phyloP scores from a whole-genome alignment of 2,888 invertebrate genomes.

The Synanthedon formicaeformis region DNA sequence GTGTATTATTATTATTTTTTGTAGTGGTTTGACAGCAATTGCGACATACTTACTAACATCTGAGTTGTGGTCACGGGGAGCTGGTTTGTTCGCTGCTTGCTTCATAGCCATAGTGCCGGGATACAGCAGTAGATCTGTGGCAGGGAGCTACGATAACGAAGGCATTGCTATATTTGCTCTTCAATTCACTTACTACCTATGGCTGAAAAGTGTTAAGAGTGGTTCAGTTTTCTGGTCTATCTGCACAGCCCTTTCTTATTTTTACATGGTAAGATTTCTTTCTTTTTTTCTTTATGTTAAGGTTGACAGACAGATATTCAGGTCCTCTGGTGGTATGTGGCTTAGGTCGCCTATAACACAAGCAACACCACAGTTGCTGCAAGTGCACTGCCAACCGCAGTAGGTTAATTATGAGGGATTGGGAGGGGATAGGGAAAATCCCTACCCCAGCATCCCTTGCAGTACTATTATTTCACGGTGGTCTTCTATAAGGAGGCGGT shows the following conservation, averaged over 20 bases:
- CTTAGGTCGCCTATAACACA: background rate
- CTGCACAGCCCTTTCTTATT: slow-evolving; percentile 94
- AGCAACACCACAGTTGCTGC: too few species aligned
- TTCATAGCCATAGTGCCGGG: slow-evolving; percentile 99
- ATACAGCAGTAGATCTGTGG: slow-evolving; percentile 98
- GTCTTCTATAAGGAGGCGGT: too few species aligned
- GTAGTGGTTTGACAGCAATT: slow-evolving; percentile 96
- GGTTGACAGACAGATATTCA: too few species aligned
- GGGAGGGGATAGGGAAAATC: too few species aligned
- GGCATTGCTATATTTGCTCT: slow-evolving; percentile 99
- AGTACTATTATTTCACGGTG: too few species aligned
- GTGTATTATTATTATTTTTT: slow-evolving; percentile 17
- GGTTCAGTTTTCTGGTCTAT: slow-evolving; percentile 98
- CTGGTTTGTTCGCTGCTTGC: slow-evolving; percentile 97
- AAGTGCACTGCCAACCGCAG: too few species aligned
- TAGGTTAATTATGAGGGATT: too few species aligned
- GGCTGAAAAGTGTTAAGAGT: slow-evolving; percentile 98
- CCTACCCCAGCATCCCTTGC: too few species aligned
- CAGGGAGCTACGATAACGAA: slow-evolving; percentile 99
- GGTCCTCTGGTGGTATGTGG: background rate
- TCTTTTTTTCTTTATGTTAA: background rate
- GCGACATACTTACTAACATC: slow-evolving; percentile 98
- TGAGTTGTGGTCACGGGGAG: slow-evolving; percentile 96
- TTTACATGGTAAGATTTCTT: slow-evolving; percentile 90
- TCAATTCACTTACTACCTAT: slow-evolving; percentile 97